These are phyloP conservation scores for Cerceris rybyensis DNA, from an alignment of 2,888 invertebrate species.

Conservation along the genomic window DNA sequence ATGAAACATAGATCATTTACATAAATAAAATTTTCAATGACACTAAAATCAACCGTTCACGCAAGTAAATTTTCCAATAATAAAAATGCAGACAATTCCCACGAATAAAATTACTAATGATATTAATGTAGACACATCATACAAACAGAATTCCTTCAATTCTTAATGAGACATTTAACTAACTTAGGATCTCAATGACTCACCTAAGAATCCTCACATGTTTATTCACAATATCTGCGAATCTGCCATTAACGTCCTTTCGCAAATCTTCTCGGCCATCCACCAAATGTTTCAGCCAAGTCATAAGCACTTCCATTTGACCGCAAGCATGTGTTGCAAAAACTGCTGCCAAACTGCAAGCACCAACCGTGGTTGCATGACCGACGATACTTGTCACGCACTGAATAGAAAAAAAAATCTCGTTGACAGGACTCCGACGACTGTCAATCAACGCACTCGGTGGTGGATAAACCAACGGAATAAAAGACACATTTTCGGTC, in stretches of 20 bases:
- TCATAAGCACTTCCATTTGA: conserved; percentile 61
- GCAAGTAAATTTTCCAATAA: too few relatives aligned
- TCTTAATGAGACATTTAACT: background rate
- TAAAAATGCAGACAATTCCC: too few relatives aligned
- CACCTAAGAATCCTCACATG: conserved; percentile 60
- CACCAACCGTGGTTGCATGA: conserved; percentile 52
- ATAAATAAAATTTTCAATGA: background rate
- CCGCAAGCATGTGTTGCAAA: conserved; percentile 69
- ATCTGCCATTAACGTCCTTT: conserved; percentile 38
- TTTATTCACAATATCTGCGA: conserved; percentile 56
- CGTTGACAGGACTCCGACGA: conserved; percentile 58
- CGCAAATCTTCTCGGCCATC: conserved; percentile 36
- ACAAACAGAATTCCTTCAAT: too few relatives aligned
- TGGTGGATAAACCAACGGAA: conserved; percentile 64
- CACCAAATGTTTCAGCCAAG: conserved; percentile 56
- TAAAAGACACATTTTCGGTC: conserved; percentile 58
- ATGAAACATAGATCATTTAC: too few relatives aligned
- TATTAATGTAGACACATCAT: too few relatives aligned
- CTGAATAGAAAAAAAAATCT: conserved; percentile 61
- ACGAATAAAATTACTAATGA: too few relatives aligned
- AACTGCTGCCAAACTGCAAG: conserved; percentile 59
- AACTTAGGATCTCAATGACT: background rate
- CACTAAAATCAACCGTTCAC: too few relatives aligned
- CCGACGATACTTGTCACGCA: conserved; percentile 46
- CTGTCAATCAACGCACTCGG: conserved; percentile 56